Evolutionary conservation across 2,113 vertebrate genomes (phyloP).

Genomic region (Perca schrenkii): DNA sequence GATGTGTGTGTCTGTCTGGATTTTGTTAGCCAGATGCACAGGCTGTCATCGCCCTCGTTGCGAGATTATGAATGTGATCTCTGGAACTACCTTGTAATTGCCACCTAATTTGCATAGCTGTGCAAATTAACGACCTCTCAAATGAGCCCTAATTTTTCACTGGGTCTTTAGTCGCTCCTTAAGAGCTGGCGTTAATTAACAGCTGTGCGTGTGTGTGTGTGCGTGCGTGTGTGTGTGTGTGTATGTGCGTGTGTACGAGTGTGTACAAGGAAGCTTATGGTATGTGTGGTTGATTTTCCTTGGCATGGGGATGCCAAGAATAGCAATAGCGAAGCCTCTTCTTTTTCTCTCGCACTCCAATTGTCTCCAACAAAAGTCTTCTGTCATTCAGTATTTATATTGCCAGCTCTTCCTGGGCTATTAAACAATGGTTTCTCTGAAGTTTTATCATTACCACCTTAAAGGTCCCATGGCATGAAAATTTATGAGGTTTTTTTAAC

Average conservation of each 20-base stretch:
- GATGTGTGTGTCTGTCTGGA: background rate
- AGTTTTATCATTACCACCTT: background rate
- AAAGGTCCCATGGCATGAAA: too few species aligned
- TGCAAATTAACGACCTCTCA: slow-evolving; percentile 76
- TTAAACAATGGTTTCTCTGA: background rate
- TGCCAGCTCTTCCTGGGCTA: background rate
- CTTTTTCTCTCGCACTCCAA: background rate
- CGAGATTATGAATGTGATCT: slow-evolving; percentile 61
- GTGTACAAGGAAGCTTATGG: background rate
- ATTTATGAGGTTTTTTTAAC: too few species aligned
- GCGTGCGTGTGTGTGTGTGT: slow-evolving; percentile 4
- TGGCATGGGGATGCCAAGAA: slow-evolving; percentile 34
- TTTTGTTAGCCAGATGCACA: slow-evolving; percentile 38
- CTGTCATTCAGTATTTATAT: background rate
- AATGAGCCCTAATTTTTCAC: slow-evolving; percentile 76
- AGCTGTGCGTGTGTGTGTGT: slow-evolving; percentile 36
- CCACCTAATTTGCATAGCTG: slow-evolving; percentile 79
- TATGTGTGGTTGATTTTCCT: slow-evolving; percentile 29
- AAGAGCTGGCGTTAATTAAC: slow-evolving; percentile 70
- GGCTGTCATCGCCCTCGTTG: slow-evolving; percentile 49
- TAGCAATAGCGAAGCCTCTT: slow-evolving; percentile 10
- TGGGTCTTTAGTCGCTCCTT: slow-evolving; percentile 73
- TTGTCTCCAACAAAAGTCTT: slow-evolving; percentile 6
- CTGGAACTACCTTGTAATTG: slow-evolving; percentile 70
- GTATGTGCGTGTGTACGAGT: background rate